These are phyloP conservation scores for Solea senegalensis DNA, from an alignment of 2,113 vertebrate genomes.

Conservation along the genomic window DNA sequence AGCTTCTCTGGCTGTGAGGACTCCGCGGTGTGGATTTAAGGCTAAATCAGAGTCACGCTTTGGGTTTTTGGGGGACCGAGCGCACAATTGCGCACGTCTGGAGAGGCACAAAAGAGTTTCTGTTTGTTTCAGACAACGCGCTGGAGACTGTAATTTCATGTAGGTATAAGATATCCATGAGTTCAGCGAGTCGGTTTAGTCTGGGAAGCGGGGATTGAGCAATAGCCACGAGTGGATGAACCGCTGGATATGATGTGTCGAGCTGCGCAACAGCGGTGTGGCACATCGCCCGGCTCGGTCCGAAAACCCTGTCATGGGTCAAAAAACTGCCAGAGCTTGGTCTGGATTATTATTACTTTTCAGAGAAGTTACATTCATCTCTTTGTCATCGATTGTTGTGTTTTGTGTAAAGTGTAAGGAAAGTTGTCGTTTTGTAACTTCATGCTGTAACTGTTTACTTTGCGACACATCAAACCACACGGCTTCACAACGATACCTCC, in stretches of 20 bases:
- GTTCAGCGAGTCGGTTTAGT: slow-evolving; percentile 46
- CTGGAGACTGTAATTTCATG: slow-evolving; percentile 10
- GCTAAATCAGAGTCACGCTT: slow-evolving; percentile 53
- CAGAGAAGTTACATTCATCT: slow-evolving; percentile 2
- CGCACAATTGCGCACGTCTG: slow-evolving; percentile 73
- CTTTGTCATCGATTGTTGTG: background rate
- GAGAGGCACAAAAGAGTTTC: slow-evolving; percentile 42
- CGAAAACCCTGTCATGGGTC: slow-evolving; percentile 48
- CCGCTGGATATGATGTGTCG: slow-evolving; percentile 62
- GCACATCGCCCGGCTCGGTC: slow-evolving; percentile 71
- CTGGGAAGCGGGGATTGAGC: slow-evolving; percentile 56
- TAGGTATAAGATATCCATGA: slow-evolving; percentile 33
- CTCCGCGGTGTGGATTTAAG: slow-evolving; percentile 44
- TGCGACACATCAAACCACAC: slow-evolving; percentile 69
- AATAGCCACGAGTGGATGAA: slow-evolving; percentile 58
- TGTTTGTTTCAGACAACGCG: slow-evolving; percentile 30
- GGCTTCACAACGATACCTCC: slow-evolving; percentile 62
- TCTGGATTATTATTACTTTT: slow-evolving; percentile 17
- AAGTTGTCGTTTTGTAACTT: slow-evolving; percentile 70
- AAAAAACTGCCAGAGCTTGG: slow-evolving; percentile 38
- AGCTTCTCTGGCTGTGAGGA: slow-evolving; percentile 44
- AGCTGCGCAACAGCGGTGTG: slow-evolving; percentile 80
- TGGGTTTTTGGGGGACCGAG: slow-evolving; percentile 57
- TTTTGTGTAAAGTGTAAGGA: slow-evolving; percentile 37
- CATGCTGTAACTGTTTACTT: slow-evolving; percentile 51